Conservation (phyloP, 2,797 vertebrate species). For the Hemitrygon akajei region DNA sequence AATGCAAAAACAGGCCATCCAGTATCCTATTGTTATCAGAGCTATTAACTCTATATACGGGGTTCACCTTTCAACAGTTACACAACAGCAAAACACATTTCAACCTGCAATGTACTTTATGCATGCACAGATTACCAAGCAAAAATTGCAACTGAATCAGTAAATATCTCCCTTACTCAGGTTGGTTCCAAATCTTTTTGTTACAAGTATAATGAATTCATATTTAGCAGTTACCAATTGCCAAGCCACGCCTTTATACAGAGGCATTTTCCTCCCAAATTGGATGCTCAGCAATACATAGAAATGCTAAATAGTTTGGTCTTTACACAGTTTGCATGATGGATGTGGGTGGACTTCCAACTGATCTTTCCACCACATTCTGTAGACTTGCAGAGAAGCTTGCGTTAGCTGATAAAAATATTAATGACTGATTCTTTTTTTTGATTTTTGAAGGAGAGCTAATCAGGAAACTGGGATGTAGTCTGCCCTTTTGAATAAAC, state of each 20-base stretch:
- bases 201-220: neutral
- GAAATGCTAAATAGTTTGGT: neutral
- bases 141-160: neutral
- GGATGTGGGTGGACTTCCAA: neutral
- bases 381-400: conserved; percentile 22
- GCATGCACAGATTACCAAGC: neutral
- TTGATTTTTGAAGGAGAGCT: conserved; percentile 44
- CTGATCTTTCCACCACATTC: neutral
- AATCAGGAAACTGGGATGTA: conserved; percentile 43
- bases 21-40: neutral
- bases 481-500: conserved; percentile 49
- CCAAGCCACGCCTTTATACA: neutral
- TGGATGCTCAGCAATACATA: neutral
- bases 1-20: neutral
- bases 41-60: neutral
- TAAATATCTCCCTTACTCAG: neutral
- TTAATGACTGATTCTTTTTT: conserved; percentile 40
- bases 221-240: neutral
- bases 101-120: neutral
- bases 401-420: conserved; percentile 33
- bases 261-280: neutral
- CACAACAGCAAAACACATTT: neutral
- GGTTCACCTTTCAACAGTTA: neutral
- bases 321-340: neutral
- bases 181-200: neutral